Conservation (phyloP, 2,888 invertebrate species). For the Pomacea canaliculata region DNA sequence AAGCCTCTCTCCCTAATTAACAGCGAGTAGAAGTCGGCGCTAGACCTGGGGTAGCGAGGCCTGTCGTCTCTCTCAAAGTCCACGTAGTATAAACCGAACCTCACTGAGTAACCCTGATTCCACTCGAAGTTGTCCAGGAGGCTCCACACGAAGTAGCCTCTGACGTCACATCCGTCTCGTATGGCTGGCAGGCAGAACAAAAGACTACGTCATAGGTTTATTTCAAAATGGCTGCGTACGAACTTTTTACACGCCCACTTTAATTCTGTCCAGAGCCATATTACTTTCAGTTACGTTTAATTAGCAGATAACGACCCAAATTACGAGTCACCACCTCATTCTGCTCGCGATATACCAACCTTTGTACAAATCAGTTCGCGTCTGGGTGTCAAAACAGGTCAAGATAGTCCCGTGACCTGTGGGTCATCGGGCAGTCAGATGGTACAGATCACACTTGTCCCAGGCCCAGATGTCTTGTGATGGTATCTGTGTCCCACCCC, state of each 20-base stretch:
- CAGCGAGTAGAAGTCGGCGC: slow-evolving; percentile 66
- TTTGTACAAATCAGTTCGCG: too few relatives aligned
- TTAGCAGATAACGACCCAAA: too few relatives aligned
- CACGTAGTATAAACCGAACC: slow-evolving; percentile 80
- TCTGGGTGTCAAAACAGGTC: background rate
- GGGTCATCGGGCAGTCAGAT: too few relatives aligned
- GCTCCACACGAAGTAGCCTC: slow-evolving; percentile 83
- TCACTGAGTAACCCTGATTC: slow-evolving; percentile 79
- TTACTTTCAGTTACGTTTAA: too few relatives aligned
- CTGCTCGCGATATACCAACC: too few relatives aligned
- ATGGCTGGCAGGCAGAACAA: slow-evolving; percentile 35
- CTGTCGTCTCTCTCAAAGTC: slow-evolving; percentile 79
- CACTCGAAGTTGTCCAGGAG: slow-evolving; percentile 88
- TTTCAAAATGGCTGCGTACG: background rate
- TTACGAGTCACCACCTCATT: too few relatives aligned
- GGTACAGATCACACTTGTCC: too few relatives aligned
- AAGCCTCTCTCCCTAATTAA: slow-evolving; percentile 53
- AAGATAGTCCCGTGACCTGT: too few relatives aligned
- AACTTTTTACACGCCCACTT: too few relatives aligned
- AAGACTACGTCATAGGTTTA: background rate
- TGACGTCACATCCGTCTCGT: slow-evolving; percentile 60
- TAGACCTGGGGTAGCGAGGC: slow-evolving; percentile 78
- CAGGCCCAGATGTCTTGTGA: too few relatives aligned
- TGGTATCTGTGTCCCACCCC: too few relatives aligned
- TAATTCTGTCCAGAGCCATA: too few relatives aligned